phyloP scores from a whole-genome alignment of 2,113 vertebrate species.

The Cranoglanis bouderius region DNA sequence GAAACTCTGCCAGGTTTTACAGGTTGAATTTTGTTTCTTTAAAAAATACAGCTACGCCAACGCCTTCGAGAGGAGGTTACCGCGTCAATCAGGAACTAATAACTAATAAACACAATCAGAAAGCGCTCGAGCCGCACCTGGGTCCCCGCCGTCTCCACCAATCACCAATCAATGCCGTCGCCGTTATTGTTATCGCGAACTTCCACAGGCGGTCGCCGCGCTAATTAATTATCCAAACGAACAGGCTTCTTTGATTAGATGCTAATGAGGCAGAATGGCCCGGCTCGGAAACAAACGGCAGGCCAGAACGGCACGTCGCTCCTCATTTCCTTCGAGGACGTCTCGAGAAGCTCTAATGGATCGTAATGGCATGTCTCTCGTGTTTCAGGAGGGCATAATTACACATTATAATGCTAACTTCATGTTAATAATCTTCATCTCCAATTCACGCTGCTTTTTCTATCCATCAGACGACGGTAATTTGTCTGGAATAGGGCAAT shows the following conservation, averaged over 20 bases:
- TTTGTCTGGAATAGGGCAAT: not conserved
- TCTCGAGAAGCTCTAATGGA: constrained; percentile 42
- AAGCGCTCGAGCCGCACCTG: constrained; percentile 61
- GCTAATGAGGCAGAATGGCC: constrained; percentile 47
- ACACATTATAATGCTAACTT: constrained; percentile 24
- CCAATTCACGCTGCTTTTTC: not conserved
- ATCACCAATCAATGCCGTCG: constrained; percentile 32
- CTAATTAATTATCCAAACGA: constrained; percentile 61
- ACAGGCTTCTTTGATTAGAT: constrained; percentile 55
- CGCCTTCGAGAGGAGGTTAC: constrained; percentile 20
- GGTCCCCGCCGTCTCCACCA: constrained; percentile 45
- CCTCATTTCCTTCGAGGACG: constrained; percentile 25
- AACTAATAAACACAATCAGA: constrained; percentile 72
- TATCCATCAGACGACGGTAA: not conserved
- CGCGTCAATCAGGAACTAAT: constrained; percentile 69
- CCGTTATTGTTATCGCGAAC: constrained; percentile 48
- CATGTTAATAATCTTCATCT: constrained; percentile 25
- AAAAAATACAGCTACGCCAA: not conserved
- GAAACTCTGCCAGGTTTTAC: not conserved
- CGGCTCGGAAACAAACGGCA: constrained; percentile 3
- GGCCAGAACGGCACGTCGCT: constrained; percentile 22
- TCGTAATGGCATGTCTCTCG: constrained; percentile 42
- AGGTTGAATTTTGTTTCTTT: not conserved
- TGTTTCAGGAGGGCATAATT: constrained; percentile 22
- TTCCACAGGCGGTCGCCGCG: constrained; percentile 44